Percentiles rank a stretch among this genome's conserved stretches.
phyloP scores from a whole-genome alignment of 2,888 invertebrate genomes.

The Eledone cirrhosa region DNA sequence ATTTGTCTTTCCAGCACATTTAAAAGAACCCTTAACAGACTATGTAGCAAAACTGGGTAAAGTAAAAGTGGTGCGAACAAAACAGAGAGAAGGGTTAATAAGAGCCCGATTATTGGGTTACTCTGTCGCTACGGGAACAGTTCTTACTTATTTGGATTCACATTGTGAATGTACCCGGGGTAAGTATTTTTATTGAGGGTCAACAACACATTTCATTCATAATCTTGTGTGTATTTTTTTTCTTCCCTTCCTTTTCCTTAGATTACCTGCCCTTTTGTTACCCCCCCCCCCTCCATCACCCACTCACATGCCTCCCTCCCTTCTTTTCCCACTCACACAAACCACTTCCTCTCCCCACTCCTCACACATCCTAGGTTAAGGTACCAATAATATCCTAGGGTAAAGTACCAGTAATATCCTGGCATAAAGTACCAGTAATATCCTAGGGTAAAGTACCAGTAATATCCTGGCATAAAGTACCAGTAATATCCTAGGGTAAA shows the following conservation, averaged over 20 bases:
- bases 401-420: too few relatives aligned
- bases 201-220: background rate
- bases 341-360: too few relatives aligned
- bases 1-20: constrained; percentile 76
- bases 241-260: background rate
- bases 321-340: too few relatives aligned
- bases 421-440: too few relatives aligned
- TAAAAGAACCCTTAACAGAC: constrained; percentile 89
- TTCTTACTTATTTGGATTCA: constrained; percentile 96
- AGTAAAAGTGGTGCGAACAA: constrained; percentile 89
- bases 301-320: too few relatives aligned
- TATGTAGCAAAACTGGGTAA: constrained; percentile 85
- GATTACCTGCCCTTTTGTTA: background rate
- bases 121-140: constrained; percentile 82
- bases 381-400: too few relatives aligned
- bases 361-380: too few relatives aligned
- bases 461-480: too few relatives aligned
- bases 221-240: background rate
- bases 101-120: constrained; percentile 92
- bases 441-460: too few relatives aligned
- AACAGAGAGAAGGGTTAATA: constrained; percentile 93
- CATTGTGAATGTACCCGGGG: constrained; percentile 92
- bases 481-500: too few relatives aligned
- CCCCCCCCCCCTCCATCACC: too few relatives aligned
- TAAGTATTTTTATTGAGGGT: constrained; percentile 38